Base-by-base conservation (phyloP, 2,797 vertebrate species). In the Botia kubotai region DNA sequence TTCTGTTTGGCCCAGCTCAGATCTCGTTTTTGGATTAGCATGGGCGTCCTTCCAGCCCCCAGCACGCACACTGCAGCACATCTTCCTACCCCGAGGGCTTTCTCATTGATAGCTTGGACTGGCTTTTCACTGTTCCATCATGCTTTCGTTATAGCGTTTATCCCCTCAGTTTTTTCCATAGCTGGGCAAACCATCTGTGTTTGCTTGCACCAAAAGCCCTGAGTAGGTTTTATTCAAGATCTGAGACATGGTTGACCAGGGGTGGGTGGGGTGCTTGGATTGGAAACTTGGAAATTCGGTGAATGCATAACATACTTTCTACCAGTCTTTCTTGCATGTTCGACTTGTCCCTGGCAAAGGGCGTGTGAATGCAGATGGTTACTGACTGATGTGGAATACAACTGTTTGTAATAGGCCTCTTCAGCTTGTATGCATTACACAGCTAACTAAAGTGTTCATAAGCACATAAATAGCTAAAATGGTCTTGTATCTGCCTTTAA, bases 131-230 rank as follows among this genome's bases (percentile, higher is more conserved):
- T 90, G 90, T 89, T 89, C 89, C 92, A 94, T 92, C 85, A 89
- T 93, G 92, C 88, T 94, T 94, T 94, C 93, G 94, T 94, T 94
- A 89, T 88, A 43, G 84, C 86, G 88, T 93, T 94, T 91, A 92
- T 88, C 89, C 91, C 36, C 73, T 80, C 88, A 82, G 50, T 80
- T 48, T 83, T 94, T 94, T 93, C 91, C 92, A 93, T 90, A 91
- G 88, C 92, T 91, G 89, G 92, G 89, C 91, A 92, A 90, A 87
- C 82, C 91, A 93, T 93, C 90, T 93, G 91, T 87, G 66, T 90
- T 90, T 88, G 89, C 90, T 92, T 87, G 88, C 85, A 88, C 84
- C 62, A 85, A 73, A 87, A 85, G 65, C 65, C 87, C 87, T 85
- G 84, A 88, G 86, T 87, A 87, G 87, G 39, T 86, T 29, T 66